phyloP scores from a whole-genome alignment of 35 echinoderm and acorn worm genomes.

The Patiria miniata region DNA sequence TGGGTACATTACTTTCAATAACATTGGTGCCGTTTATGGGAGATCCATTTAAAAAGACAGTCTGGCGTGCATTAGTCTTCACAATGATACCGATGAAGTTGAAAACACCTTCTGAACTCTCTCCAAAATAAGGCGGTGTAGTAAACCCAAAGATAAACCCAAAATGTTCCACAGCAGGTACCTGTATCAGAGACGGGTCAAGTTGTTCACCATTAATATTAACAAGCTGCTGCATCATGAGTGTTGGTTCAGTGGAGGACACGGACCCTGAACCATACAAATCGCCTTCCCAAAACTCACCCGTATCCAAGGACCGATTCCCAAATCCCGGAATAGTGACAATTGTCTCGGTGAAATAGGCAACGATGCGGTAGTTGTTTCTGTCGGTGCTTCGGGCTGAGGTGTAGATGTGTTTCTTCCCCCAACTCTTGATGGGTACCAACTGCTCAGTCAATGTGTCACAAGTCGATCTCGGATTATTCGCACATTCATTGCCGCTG shows the following conservation, averaged over 20 bases:
- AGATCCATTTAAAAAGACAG: conserved; percentile 25
- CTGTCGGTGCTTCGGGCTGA: neutral
- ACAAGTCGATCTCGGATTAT: conserved; percentile 9
- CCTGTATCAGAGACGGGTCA: conserved; percentile 58
- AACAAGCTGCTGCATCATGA: conserved; percentile 27
- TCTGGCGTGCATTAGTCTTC: conserved; percentile 24
- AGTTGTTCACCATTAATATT: conserved; percentile 1
- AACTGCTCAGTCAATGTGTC: conserved; percentile 52
- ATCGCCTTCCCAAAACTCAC: conserved; percentile 55
- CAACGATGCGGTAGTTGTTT: conserved; percentile 37
- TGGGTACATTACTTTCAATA: conserved; percentile 16
- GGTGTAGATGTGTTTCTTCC: conserved; percentile 60
- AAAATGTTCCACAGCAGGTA: conserved; percentile 63
- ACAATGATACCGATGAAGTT: conserved; percentile 65
- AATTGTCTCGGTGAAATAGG: conserved; percentile 43
- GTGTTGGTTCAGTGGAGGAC: conserved; percentile 6
- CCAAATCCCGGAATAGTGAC: conserved; percentile 31
- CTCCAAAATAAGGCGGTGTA: conserved; percentile 53
- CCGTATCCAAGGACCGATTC: conserved; percentile 8
- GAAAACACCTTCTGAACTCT: conserved; percentile 33
- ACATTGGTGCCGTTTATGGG: neutral
- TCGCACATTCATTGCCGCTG: conserved; percentile 44
- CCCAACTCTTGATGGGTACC: conserved; percentile 60
- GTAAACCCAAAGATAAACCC: conserved; percentile 57
- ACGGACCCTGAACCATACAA: conserved; percentile 40